Evolutionary conservation across 2,888 invertebrate genomes (phyloP).

Genomic region (Stegophylla sp.): DNA sequence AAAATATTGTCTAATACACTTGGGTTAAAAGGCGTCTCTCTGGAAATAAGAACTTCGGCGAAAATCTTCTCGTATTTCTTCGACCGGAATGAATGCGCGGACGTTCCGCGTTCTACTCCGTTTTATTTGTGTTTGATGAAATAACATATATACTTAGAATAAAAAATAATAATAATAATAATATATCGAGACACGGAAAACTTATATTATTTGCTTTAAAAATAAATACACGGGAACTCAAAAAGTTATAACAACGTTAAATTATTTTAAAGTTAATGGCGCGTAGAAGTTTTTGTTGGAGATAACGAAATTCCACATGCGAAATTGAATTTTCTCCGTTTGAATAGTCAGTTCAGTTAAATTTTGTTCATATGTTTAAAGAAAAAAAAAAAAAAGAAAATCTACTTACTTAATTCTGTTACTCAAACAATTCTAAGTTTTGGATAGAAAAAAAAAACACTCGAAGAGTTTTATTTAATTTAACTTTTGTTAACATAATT

Average conservation of each 20-base stretch:
- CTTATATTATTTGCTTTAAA: neutral
- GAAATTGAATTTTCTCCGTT: slow-evolving; percentile 7
- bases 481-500: too few relatives aligned
- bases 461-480: too few relatives aligned
- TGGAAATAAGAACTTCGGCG: neutral
- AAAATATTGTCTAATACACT: slow-evolving; percentile 26
- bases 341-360: slow-evolving; percentile 25
- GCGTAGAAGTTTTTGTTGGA: neutral
- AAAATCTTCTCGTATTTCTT: neutral
- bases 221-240: neutral
- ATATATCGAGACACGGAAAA: neutral
- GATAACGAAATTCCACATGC: neutral
- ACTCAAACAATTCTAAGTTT: slow-evolving; percentile 30
- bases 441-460: neutral
- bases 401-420: slow-evolving; percentile 22
- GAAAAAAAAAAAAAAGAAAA: neutral
- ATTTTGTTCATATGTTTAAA: slow-evolving; percentile 28
- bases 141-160: neutral
- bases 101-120: neutral
- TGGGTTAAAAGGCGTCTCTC: neutral
- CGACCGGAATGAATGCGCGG: neutral
- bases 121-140: neutral
- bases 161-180: neutral
- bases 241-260: neutral
- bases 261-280: neutral